Conservation (phyloP, 1,140 invertebrate species). For the Cyclargus thomasi region DNA sequence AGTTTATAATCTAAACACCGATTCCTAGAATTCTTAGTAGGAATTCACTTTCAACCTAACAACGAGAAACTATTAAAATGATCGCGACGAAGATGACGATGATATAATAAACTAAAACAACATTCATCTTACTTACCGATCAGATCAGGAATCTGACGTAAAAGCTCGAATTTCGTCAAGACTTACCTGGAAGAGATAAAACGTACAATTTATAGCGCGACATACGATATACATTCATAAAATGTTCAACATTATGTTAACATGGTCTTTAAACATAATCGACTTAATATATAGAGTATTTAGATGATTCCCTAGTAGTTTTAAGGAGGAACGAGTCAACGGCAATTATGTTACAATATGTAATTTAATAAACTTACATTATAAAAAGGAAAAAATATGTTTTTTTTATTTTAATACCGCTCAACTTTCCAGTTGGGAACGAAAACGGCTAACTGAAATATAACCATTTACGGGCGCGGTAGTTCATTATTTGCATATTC, state of each 20-base stretch:
- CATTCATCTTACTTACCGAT: slow-evolving; percentile 6
- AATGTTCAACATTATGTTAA: slow-evolving; percentile 5
- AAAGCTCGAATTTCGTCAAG: slow-evolving; percentile 35
- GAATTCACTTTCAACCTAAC: too few species aligned
- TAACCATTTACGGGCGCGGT: not conserved
- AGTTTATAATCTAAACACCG: too few species aligned
- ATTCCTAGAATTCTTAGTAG: too few species aligned
- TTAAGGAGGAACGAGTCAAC: not conserved
- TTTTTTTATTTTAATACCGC: not conserved
- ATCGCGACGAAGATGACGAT: not conserved
- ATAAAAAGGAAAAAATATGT: not conserved
- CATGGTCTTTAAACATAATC: not conserved
- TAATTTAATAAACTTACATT: not conserved
- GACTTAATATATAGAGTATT: not conserved
- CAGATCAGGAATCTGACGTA: slow-evolving; percentile 6
- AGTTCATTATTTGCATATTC: not conserved
- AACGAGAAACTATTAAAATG: not conserved
- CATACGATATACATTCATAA: slow-evolving; percentile 16
- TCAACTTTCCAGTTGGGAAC: not conserved
- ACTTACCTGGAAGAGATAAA: slow-evolving; percentile 39
- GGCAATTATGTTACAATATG: not conserved
- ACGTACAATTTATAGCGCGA: slow-evolving; percentile 24
- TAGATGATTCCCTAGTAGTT: not conserved
- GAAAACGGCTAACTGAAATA: not conserved
- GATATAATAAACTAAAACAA: not conserved